phyloP scores from a whole-genome alignment of 2,888 invertebrate genomes.

The Liposcelis brunnea region DNA sequence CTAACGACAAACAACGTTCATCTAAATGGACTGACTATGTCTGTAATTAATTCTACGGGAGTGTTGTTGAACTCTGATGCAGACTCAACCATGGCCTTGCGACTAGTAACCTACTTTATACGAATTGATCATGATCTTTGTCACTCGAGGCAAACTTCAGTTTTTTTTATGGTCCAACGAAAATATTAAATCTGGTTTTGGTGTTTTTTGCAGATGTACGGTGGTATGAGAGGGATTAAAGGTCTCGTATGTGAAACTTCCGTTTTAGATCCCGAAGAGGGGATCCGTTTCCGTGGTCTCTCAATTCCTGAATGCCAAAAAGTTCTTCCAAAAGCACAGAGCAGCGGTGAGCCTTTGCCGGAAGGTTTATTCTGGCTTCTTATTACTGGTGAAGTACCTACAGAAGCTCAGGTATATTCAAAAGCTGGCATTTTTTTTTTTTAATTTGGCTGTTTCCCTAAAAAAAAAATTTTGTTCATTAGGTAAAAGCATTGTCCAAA shows the following conservation, averaged over 20 bases:
- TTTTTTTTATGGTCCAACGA: no score
- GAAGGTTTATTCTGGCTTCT: constrained; percentile 92
- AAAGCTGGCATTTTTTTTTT: no score
- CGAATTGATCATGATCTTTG: no score
- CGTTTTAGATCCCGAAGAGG: constrained; percentile 86
- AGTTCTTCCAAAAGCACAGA: constrained; percentile 60
- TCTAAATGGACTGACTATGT: no score
- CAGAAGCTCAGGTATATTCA: constrained; percentile 46
- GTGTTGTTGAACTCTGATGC: no score
- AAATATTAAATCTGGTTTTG: no score
- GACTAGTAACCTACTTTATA: no score
- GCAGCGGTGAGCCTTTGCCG: constrained; percentile 71
- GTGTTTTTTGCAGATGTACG: constrained; percentile 48
- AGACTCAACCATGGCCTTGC: no score
- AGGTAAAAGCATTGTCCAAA: constrained; percentile 53
- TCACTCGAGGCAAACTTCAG: no score
- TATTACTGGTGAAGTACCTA: constrained; percentile 76
- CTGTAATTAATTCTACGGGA: no score
- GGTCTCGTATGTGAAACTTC: constrained; percentile 91
- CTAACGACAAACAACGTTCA: no score
- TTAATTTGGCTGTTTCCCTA: no score
- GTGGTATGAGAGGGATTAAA: constrained; percentile 93
- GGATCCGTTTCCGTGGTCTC: constrained; percentile 84
- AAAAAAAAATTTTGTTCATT: constrained; percentile 2
- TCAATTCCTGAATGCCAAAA: constrained; percentile 89